phyloP scores from a whole-genome alignment of 2,888 invertebrate species.

The Erynnis tages region DNA sequence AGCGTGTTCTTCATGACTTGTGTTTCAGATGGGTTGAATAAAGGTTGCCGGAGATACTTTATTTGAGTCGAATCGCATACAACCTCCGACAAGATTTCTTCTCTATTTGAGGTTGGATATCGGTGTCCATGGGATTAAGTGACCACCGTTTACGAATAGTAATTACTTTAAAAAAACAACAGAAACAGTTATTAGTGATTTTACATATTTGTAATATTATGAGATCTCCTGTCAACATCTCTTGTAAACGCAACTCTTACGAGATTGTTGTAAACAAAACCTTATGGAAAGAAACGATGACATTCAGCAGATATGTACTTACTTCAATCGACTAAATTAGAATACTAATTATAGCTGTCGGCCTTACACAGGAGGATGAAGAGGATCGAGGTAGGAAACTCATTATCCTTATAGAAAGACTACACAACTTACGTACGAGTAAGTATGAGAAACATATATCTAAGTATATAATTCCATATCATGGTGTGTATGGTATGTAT shows the following conservation, averaged over 20 bases:
- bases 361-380: constrained; percentile 37
- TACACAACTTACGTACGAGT: constrained; percentile 2
- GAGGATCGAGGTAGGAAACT: constrained; percentile 24
- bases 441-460: constrained; percentile 3
- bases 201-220: too few relatives aligned
- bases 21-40: too few relatives aligned
- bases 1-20: too few relatives aligned
- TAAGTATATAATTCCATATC: neutral
- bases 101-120: too few relatives aligned
- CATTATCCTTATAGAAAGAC: constrained; percentile 8
- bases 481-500: neutral
- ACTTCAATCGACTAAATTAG: constrained; percentile 35
- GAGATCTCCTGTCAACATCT: too few relatives aligned
- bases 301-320: constrained; percentile 38
- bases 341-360: constrained; percentile 39
- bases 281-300: constrained; percentile 22
- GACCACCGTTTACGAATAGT: too few relatives aligned
- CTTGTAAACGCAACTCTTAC: neutral
- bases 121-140: too few relatives aligned
- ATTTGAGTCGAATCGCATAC: too few relatives aligned
- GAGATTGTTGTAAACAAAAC: constrained; percentile 7
- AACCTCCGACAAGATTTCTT: too few relatives aligned
- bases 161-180: too few relatives aligned
- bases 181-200: too few relatives aligned
- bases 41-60: too few relatives aligned